A percentile compares a stretch with the other conserved stretches of the same genome.
Conservation (phyloP, 2,888 invertebrate genomes). For the Oxystoma pomonae region DNA sequence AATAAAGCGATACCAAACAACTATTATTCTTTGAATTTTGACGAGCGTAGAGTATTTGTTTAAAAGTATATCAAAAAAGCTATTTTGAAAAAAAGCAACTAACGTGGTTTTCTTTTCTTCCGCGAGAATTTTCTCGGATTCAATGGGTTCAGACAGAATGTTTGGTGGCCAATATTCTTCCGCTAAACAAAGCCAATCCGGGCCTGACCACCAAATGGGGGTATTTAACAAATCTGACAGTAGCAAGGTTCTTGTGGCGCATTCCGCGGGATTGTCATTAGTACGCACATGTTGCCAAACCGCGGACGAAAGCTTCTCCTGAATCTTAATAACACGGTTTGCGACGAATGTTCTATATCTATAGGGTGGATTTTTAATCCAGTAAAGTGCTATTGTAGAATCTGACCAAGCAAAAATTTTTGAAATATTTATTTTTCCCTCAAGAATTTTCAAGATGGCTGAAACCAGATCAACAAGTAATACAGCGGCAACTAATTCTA, state of each 20-base stretch:
- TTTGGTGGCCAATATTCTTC: not conserved
- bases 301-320: no score
- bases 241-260: no score
- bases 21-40: no score
- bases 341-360: no score
- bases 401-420: not conserved
- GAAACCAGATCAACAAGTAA: not conserved
- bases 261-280: no score
- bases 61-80: not conserved
- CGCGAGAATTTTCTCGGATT: not conserved
- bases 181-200: no score
- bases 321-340: no score
- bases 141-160: not conserved
- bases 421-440: not conserved
- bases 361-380: not conserved
- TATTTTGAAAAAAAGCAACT: not conserved
- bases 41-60: not conserved
- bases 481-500: not conserved
- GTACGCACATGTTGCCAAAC: no score
- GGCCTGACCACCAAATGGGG: no score
- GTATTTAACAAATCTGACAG: no score
- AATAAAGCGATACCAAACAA: no score
- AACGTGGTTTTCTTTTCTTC: not conserved
- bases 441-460: not conserved
- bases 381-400: not conserved